phyloP scores from a whole-genome alignment of 1,140 invertebrate species.

The Bursaphelenchus mucronatus region DNA sequence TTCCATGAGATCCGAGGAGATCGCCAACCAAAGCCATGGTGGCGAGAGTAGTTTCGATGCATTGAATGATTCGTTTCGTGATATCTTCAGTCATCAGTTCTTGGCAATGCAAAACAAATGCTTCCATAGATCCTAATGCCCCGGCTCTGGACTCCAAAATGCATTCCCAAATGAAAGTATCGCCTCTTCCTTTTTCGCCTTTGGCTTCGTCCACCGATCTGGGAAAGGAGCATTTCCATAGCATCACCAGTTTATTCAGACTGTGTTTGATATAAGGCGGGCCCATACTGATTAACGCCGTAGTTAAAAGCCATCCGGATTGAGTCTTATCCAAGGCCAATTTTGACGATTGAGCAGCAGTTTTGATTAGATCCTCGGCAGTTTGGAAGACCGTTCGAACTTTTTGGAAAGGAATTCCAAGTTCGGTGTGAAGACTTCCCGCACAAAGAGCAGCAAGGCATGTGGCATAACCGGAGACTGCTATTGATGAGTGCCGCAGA shows the following conservation, averaged over 20 bases:
- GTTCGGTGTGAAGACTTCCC: slow-evolving; percentile 78
- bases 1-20: slow-evolving; percentile 42
- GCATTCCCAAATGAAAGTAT: slow-evolving; percentile 97
- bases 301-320: slow-evolving; percentile 93
- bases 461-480: slow-evolving; percentile 85
- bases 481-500: slow-evolving; percentile 83
- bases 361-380: slow-evolving; percentile 89
- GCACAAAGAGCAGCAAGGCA: slow-evolving; percentile 87
- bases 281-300: slow-evolving; percentile 88
- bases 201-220: slow-evolving; percentile 89
- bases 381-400: slow-evolving; percentile 76
- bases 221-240: slow-evolving; percentile 97
- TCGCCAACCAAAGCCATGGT: slow-evolving; percentile 43
- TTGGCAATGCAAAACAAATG: slow-evolving; percentile 82
- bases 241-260: slow-evolving; percentile 80
- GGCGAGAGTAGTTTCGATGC: slow-evolving; percentile 13
- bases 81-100: slow-evolving; percentile 86
- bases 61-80: slow-evolving; percentile 69
- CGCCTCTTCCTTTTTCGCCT: slow-evolving; percentile 84
- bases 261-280: slow-evolving; percentile 81
- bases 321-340: slow-evolving; percentile 88
- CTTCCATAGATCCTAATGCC: slow-evolving; percentile 76
- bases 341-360: slow-evolving; percentile 84
- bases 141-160: slow-evolving; percentile 91
- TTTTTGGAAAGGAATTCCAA: slow-evolving; percentile 83